Evolutionary conservation across 2,888 invertebrate genomes (phyloP), one percentile per base, ranked within the genome.

Genomic region (Resseliella maxima): DNA sequence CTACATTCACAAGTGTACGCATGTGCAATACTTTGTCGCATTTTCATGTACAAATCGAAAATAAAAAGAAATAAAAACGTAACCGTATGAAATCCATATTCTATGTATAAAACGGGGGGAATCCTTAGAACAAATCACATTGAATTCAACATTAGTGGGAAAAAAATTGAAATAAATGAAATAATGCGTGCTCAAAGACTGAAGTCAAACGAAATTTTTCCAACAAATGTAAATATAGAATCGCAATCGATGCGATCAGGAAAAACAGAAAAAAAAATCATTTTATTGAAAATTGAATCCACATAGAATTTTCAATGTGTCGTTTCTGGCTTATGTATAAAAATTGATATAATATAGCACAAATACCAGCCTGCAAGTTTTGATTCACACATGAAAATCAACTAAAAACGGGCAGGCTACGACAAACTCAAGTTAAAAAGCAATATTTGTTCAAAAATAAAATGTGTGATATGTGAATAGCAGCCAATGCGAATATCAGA

Each of bases 1-100:
- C 83, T 35, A 72, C 3, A 38, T 83, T 12, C 83, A 64, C 6
- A 36, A 83, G n/a, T 83, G 21, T 36, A 83, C 83, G 83, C 83
- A 83, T 83, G 83, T 83, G 83, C 83, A 83, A 83, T 38, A 38
- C 38, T 83, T 38, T 83, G 83, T 83, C 83, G 83, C 83, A 83
- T 83, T 83, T 83, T 83, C 38, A 83, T 83, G 83, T 83, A 83
- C 38, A 83, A 83, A 83, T 83, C 38, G 83, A 83, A 83, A 83
- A 72, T 12, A 83, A 3, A 24, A 83, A 72, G 72, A 72, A 72
- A 72, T 31, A 72, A 12, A 15, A 2, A 2, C 2, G 41, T 2
- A 83, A 38, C 38, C 3, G 36, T 38, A 38, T 83, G n/a, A 83
- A 38, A 72, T 31, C 72, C 72, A 72, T 59, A 72, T 72, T 31